Percentiles rank a stretch among this genome's conserved stretches.
These are phyloP conservation scores for Agrilus biguttatus DNA, from an alignment of 2,888 invertebrate genomes.

Conservation along the genomic window DNA sequence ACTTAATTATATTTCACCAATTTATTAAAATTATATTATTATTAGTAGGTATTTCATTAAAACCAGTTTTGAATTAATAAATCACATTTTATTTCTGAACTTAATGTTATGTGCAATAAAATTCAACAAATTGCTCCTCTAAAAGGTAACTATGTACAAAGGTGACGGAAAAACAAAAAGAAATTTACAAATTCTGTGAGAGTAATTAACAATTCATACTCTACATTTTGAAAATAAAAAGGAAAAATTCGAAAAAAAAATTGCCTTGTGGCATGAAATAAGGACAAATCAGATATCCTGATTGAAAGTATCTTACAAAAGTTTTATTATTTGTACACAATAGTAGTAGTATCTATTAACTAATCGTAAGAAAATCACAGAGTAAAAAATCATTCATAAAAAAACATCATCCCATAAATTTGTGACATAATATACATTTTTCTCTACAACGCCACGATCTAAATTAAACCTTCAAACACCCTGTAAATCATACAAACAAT, in stretches of 20 bases:
- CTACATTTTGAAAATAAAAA: no score
- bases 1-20: no score
- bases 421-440: slow-evolving; percentile 12
- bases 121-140: slow-evolving; percentile 27
- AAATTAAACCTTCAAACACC: slow-evolving; percentile 1
- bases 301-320: no score
- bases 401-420: slow-evolving; percentile 10
- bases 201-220: not conserved
- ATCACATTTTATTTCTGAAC: slow-evolving; percentile 7
- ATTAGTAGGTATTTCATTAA: no score
- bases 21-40: no score
- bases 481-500: slow-evolving; percentile 19
- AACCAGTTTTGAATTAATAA: not conserved
- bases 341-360: slow-evolving; percentile 18
- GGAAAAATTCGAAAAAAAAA: no score
- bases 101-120: slow-evolving; percentile 19
- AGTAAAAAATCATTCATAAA: slow-evolving; percentile 21
- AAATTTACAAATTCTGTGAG: slow-evolving; percentile 20
- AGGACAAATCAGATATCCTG: no score
- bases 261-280: no score
- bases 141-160: slow-evolving; percentile 30
- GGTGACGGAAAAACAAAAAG: slow-evolving; percentile 20
- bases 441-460: no score
- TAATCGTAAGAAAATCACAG: slow-evolving; percentile 22
- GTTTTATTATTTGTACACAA: slow-evolving; percentile 17